Evolutionary conservation across 2,797 vertebrate genomes (phyloP).

Genomic region (Halcyon smyrnensis): DNA sequence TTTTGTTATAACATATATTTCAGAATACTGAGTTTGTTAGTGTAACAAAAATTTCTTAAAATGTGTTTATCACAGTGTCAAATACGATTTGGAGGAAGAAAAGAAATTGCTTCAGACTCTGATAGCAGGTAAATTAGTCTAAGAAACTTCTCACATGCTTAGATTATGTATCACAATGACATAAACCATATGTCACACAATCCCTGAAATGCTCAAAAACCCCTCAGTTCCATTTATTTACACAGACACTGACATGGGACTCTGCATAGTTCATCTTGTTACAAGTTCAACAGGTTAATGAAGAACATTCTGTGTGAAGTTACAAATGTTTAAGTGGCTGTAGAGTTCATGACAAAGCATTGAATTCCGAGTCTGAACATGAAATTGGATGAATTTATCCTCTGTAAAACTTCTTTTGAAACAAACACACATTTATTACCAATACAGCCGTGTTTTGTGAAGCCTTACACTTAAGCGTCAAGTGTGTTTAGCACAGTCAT

Average conservation of each 20-base stretch:
- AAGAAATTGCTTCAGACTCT: conserved; percentile 97
- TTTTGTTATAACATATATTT: background rate
- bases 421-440: background rate
- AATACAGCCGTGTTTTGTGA: background rate
- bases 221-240: background rate
- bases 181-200: background rate
- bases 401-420: background rate
- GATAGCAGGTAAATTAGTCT: conserved; percentile 90
- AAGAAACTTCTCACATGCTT: background rate
- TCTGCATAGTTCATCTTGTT: background rate
- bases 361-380: background rate
- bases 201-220: background rate
- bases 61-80: conserved; percentile 88
- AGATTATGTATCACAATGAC: background rate
- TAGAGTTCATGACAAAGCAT: background rate
- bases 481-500: background rate
- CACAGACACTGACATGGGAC: background rate
- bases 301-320: background rate
- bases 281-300: background rate
- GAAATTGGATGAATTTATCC: background rate
- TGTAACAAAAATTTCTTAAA: background rate
- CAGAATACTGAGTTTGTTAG: background rate
- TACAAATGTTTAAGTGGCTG: background rate
- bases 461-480: background rate
- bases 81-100: conserved; percentile 97